These are phyloP conservation scores for Galeruca laticollis DNA, from an alignment of 2,888 invertebrate genomes.

Conservation along the genomic window DNA sequence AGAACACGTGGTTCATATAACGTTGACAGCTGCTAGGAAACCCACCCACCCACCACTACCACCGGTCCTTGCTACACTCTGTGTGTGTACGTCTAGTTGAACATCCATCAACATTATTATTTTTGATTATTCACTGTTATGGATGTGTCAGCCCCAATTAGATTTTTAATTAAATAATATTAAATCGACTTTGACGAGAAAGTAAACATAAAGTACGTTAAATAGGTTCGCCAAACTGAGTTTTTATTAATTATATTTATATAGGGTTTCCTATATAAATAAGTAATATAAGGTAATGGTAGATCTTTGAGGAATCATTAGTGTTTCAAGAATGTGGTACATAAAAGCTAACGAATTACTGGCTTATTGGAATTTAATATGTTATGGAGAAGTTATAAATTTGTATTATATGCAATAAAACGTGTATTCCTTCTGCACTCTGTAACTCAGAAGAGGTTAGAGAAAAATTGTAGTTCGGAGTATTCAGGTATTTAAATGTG, in stretches of 20 bases:
- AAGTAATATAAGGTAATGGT: no score
- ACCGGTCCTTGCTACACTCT: constrained; percentile 48
- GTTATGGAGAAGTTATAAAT: no score
- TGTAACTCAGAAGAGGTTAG: no score
- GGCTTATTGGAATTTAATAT: no score
- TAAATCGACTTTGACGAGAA: neutral
- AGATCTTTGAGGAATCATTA: no score
- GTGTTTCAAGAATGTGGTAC: no score
- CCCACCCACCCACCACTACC: constrained; percentile 52
- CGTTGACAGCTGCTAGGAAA: constrained; percentile 60
- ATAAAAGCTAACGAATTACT: no score
- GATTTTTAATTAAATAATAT: constrained; percentile 18
- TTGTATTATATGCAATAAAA: no score
- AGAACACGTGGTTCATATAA: constrained; percentile 60
- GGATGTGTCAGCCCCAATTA: constrained; percentile 21
- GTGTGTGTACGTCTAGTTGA: constrained; percentile 26
- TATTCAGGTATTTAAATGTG: no score
- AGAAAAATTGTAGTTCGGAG: no score
- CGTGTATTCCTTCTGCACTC: no score
- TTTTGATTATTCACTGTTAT: constrained; percentile 24
- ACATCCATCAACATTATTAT: constrained; percentile 39
- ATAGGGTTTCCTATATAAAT: no score
- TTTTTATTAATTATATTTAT: neutral
- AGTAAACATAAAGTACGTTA: neutral
- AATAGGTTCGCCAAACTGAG: neutral